Conservation (phyloP, 1,140 invertebrate genomes). For the Drosophila melanica region DNA sequence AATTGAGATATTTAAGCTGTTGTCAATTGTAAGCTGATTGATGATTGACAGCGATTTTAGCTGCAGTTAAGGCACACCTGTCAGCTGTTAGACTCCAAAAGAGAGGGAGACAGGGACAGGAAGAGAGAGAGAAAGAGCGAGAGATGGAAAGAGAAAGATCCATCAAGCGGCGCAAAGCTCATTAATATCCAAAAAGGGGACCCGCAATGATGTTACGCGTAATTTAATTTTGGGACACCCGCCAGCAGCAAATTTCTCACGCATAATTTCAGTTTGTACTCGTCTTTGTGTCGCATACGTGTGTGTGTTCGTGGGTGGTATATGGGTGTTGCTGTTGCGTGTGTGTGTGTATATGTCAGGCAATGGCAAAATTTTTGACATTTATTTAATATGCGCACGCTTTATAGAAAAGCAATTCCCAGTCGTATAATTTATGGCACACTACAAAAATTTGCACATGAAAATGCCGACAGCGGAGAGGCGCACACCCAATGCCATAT, state of each 20-base stretch:
- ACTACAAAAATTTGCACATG: conserved; percentile 83
- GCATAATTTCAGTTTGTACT: conserved; percentile 64
- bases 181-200: conserved; percentile 75
- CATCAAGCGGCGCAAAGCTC: conserved; percentile 71
- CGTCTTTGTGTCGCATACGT: conserved; percentile 20
- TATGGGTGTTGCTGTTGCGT: conserved; percentile 12
- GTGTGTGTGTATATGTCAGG: conserved; percentile 7
- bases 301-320: conserved; percentile 9
- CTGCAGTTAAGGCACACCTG: conserved; percentile 22
- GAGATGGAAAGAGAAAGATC: conserved; percentile 27
- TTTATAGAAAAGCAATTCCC: conserved; percentile 83
- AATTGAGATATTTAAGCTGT: conserved; percentile 21
- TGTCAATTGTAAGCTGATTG: conserved; percentile 28
- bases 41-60: conserved; percentile 40
- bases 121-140: too few species aligned
- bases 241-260: conserved; percentile 59
- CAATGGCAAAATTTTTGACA: conserved; percentile 74
- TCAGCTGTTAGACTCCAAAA: conserved; percentile 3
- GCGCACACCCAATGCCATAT: conserved; percentile 12
- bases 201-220: conserved; percentile 78
- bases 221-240: conserved; percentile 71
- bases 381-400: conserved; percentile 83
- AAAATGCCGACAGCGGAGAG: conserved; percentile 31
- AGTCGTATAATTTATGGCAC: conserved; percentile 81
- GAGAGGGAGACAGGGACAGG: too few species aligned